These are phyloP conservation scores for Stichopus chloronotus DNA, from an alignment of 35 echinoderm and acorn worm genomes.

Conservation along the genomic window DNA sequence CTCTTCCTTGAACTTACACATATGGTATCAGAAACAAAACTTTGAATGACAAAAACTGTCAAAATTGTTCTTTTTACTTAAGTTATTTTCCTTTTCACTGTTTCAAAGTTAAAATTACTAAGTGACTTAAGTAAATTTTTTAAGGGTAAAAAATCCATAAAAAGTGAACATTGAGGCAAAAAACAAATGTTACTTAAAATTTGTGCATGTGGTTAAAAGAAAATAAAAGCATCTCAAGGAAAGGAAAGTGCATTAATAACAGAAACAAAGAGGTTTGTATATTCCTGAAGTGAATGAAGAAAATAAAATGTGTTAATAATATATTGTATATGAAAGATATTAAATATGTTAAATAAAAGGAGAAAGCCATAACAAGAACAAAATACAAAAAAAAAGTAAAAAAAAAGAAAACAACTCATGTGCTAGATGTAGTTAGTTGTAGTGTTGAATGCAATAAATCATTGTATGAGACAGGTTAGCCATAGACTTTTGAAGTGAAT, in stretches of 20 bases:
- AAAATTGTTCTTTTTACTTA: too few relatives aligned
- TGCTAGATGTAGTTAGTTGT: background rate
- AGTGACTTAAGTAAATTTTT: too few relatives aligned
- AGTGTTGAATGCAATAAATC: background rate
- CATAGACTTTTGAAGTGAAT: background rate
- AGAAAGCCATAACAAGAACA: slow-evolving; percentile 23
- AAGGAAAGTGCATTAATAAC: background rate
- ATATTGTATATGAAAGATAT: background rate
- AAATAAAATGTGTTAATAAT: background rate
- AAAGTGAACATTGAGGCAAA: too few relatives aligned
- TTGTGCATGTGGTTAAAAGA: too few relatives aligned
- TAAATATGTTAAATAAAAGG: background rate
- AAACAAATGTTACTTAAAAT: too few relatives aligned
- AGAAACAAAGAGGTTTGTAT: slow-evolving; percentile 4
- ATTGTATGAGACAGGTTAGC: background rate
- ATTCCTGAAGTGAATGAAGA: background rate
- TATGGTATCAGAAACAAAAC: too few relatives aligned
- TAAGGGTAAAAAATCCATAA: too few relatives aligned
- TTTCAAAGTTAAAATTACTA: too few relatives aligned
- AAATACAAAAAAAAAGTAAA: background rate
- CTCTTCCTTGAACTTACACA: too few relatives aligned
- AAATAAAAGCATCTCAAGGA: background rate
- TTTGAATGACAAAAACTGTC: too few relatives aligned
- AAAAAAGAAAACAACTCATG: background rate
- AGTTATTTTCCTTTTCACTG: too few relatives aligned